Evolutionary conservation across 2,797 vertebrate species (phyloP), one percentile per base, ranked within the genome.

Genomic region (Eremophila alpestris): DNA sequence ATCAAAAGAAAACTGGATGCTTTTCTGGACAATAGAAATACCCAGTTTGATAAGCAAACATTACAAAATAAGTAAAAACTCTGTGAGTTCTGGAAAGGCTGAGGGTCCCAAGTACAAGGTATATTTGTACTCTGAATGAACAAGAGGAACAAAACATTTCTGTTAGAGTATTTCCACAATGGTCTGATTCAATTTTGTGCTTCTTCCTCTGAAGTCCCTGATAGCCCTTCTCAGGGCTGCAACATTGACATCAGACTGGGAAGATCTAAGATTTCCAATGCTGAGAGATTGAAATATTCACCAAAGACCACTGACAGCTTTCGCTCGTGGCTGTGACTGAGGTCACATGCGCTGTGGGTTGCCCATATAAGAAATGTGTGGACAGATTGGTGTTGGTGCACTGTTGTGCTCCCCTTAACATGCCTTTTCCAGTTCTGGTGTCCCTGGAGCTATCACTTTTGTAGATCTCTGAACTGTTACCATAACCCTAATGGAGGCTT

Each of bases 311-410:
- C 19, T 16, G 15, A 49, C 45, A 76, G 20, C 34, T 41, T 54
- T 65, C 22, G 8, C 5, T 13, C 32, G 36, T 43, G 21, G 16
- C 6, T 51, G 29, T 32, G 55, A 34, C 26, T 62, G 48, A 62
- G 16, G n/a, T 16, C 0, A 2, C 11, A 18, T 2, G 3, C n/a
- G 30, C 16, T 0, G 0, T 56, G 29, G 15, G 13, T 23, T 34
- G 22, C 55, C 14, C n/a, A 62, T 12, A 19, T 22, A 40, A 62
- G 43, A 68, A 63, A 49, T 2, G 5, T 2, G 2, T 55, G n/a
- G 27, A 20, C 19, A 52, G 21, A 54, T 11, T 48, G 41, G 27
- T 54, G 21, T 5, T 24, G 34, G 16, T 54, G 48, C 16, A 60
- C 13, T 24, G 40, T 4, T 40, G 55, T 11, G 20, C 14, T 52